Evolutionary conservation across 1,140 invertebrate species (phyloP).

Genomic region (Musca domestica): DNA sequence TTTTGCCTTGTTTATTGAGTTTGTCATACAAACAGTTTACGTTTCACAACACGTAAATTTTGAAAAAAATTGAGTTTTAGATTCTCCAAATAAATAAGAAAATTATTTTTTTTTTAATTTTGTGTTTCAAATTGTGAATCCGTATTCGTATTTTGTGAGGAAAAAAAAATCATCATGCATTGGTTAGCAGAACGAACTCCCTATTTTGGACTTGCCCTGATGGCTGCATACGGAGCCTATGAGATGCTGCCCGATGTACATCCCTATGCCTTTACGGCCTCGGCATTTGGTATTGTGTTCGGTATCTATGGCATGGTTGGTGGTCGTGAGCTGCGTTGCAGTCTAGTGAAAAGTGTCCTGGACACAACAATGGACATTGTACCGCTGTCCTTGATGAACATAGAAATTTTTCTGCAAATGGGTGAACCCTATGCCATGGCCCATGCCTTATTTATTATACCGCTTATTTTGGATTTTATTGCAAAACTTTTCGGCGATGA

Average conservation of each 20-base stretch:
- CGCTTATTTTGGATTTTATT: constrained; percentile 5
- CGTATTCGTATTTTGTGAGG: no score
- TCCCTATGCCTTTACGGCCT: constrained; percentile 37
- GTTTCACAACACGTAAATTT: no score
- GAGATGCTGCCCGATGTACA: constrained; percentile 33
- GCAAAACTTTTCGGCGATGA: constrained; percentile 3
- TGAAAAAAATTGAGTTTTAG: no score
- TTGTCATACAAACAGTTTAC: no score
- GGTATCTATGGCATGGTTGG: constrained; percentile 35
- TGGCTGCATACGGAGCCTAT: constrained; percentile 40
- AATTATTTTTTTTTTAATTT: no score
- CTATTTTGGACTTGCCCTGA: not conserved
- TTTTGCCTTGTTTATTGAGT: no score
- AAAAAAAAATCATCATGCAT: not conserved
- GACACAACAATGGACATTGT: not conserved
- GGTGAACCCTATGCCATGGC: not conserved
- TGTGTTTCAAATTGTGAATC: no score
- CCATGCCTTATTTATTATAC: constrained; percentile 8
- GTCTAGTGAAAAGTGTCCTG: not conserved
- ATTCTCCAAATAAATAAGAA: no score
- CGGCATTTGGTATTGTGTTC: constrained; percentile 36
- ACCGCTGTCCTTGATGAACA: not conserved
- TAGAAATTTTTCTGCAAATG: not conserved
- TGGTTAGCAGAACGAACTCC: not conserved
- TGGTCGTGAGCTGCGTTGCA: not conserved